Conservation (phyloP, 1,140 invertebrate species). For the Drosophila prosaltans region DNA sequence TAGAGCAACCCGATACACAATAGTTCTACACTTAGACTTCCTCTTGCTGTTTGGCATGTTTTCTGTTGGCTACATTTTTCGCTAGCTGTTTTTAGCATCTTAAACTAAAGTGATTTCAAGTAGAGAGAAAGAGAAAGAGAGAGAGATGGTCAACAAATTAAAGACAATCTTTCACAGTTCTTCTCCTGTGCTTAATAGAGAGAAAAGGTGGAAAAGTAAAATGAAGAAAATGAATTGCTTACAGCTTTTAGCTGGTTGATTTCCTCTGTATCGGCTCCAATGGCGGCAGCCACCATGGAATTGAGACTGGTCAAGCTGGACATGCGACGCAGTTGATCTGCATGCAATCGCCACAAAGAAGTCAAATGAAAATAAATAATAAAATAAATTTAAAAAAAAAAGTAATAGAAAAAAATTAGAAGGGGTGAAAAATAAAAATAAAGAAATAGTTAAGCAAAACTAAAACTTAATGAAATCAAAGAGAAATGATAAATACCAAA, state of each 20-base stretch:
- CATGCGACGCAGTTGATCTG: slow-evolving; percentile 76
- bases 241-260: slow-evolving; percentile 83
- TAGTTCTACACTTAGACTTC: background rate
- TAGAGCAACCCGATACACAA: background rate
- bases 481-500: slow-evolving; percentile 67
- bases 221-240: slow-evolving; percentile 62
- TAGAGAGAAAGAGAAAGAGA: too few relatives aligned
- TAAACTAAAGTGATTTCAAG: background rate
- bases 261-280: slow-evolving; percentile 73
- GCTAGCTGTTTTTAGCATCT: background rate
- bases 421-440: background rate
- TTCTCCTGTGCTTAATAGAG: background rate
- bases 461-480: slow-evolving; percentile 33
- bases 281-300: slow-evolving; percentile 32
- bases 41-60: background rate
- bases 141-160: background rate
- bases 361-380: background rate
- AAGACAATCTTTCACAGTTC: background rate
- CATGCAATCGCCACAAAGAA: slow-evolving; percentile 5
- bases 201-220: background rate
- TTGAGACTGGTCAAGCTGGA: slow-evolving; percentile 68
- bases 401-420: slow-evolving; percentile 23
- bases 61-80: background rate
- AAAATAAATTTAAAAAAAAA: slow-evolving; percentile 18
- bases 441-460: slow-evolving; percentile 37